Percentiles rank a stretch among this genome's conserved stretches.
phyloP scores from a whole-genome alignment of 2,797 vertebrate species.

The Enoplosus armatus region DNA sequence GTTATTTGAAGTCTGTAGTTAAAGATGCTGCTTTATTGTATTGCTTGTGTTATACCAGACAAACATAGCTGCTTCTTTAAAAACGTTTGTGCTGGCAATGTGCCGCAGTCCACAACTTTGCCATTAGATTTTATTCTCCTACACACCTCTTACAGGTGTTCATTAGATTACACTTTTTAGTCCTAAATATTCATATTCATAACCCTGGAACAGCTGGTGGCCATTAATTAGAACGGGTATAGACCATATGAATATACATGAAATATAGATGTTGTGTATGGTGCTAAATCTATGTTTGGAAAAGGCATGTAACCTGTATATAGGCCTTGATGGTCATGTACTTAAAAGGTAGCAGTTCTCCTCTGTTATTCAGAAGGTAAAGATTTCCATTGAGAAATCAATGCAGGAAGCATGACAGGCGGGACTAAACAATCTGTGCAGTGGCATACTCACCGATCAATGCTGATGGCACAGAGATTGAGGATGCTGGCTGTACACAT shows the following conservation, averaged over 20 bases:
- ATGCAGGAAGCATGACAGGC: conserved; percentile 45
- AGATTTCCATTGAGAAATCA: conserved; percentile 62
- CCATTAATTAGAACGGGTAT: neutral
- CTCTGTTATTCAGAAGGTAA: conserved; percentile 47
- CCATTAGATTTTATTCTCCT: neutral
- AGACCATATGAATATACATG: neutral
- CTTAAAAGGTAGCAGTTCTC: conserved; percentile 22
- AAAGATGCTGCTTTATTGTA: neutral
- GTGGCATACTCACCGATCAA: conserved; percentile 92
- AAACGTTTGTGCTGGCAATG: neutral
- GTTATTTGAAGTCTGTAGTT: neutral
- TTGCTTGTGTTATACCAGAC: neutral
- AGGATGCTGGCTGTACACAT: conserved; percentile 99
- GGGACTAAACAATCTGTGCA: conserved; percentile 40
- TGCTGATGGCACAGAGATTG: conserved; percentile 99
- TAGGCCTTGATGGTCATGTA: conserved; percentile 12
- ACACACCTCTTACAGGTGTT: neutral
- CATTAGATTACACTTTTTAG: neutral
- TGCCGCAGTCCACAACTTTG: neutral
- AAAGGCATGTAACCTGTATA: conserved; percentile 33
- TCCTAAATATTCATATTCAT: conserved; percentile 1
- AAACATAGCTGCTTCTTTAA: neutral
- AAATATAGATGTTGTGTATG: conserved; percentile 7
- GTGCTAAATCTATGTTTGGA: conserved; percentile 26
- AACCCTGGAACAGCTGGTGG: conserved; percentile 40